Base-by-base conservation (phyloP, 2,888 invertebrate species). In the Drosophila aldrichi region DNA sequence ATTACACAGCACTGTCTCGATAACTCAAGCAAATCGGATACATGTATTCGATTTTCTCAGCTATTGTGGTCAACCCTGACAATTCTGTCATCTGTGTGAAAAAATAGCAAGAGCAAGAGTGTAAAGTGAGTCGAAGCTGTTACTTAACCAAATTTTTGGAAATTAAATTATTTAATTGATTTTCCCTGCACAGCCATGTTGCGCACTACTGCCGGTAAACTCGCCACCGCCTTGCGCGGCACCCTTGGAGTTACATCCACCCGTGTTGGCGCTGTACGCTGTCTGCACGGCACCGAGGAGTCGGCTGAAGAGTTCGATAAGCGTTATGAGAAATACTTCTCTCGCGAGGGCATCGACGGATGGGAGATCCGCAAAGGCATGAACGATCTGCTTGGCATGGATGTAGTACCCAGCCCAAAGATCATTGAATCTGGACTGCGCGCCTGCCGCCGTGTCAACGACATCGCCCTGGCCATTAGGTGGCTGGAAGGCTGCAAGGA, bases 301-400 rank as follows among this genome's bases (percentile, higher is more conserved):
- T 95, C 96, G 43, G 97, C 97, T 77, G 97, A 96, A 90, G 96
- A 97, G 91, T 97, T 98, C 93, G 97, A 98, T 93, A 93, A 94
- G 84, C 95, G 95, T 93, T 98, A 96, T 92, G 96, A 96, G 91
- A 94, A 95, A 48, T 98, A 95, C 93, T 98, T 98, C 94, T 96
- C 95, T 92, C 95, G 97, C 70, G 94, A 95, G 71, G 97, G 98
- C 89, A 97, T 98, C 92, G 98, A 98, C 93, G 96, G 96, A 59
- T 99, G 98, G 99, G 98, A 98, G 94, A 94, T 98, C 85, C 96
- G 98, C 70, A 97, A 97, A 92, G 98, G 96, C 6, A 96, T 98
- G 96, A 97, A 96, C 89, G 97, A 97, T 92, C 93, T 98, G 78
- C 95, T 95, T 88, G 97, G 97, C 81, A 96, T 97, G 95, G 99